Evolutionary conservation across 2,888 invertebrate species (phyloP).

Genomic region (Tigriopus californicus): DNA sequence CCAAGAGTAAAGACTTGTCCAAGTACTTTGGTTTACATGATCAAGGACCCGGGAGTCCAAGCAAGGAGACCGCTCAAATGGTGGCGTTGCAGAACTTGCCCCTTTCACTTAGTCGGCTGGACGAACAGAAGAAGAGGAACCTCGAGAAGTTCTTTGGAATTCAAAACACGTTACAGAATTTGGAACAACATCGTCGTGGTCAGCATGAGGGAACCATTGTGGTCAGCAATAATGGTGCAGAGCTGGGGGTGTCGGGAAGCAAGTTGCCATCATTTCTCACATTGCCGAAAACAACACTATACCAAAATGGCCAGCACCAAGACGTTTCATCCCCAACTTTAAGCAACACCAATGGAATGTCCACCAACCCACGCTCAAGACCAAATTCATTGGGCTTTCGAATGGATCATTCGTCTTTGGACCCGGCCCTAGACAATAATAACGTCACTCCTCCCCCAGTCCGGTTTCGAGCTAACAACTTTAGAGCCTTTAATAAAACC

Average conservation of each 20-base stretch:
- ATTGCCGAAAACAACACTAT: too few relatives aligned
- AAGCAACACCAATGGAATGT: neutral
- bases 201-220: too few relatives aligned
- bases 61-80: neutral
- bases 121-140: neutral
- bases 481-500: too few relatives aligned
- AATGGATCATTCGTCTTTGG: too few relatives aligned
- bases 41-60: neutral
- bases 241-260: too few relatives aligned
- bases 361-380: too few relatives aligned
- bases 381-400: too few relatives aligned
- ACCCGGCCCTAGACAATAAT: neutral
- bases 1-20: neutral
- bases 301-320: neutral
- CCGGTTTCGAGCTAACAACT: too few relatives aligned
- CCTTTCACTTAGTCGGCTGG: neutral
- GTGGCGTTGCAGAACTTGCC: conserved; percentile 1
- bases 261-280: too few relatives aligned
- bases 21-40: neutral
- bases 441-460: too few relatives aligned
- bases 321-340: neutral
- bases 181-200: too few relatives aligned
- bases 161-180: neutral
- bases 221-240: too few relatives aligned
- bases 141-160: conserved; percentile 1